These are phyloP conservation scores for Capromys pilorides DNA, from an alignment of 2,797 vertebrate genomes.

Conservation along the genomic window DNA sequence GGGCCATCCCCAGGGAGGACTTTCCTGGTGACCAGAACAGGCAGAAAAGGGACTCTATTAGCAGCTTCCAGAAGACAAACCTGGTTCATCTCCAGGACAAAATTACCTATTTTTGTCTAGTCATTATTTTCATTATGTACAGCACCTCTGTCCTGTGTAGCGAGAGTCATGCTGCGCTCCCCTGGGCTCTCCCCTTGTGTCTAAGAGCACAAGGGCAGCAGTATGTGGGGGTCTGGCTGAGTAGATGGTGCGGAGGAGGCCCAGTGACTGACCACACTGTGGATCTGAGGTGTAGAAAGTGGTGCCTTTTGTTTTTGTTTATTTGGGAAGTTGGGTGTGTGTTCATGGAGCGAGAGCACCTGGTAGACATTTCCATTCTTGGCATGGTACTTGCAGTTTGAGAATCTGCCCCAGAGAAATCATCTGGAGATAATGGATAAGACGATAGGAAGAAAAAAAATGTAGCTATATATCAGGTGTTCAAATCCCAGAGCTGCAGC, in stretches of 20 bases:
- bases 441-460: neutral
- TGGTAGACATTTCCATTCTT: neutral
- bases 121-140: neutral
- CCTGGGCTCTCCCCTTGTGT: too few species aligned
- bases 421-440: neutral
- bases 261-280: neutral
- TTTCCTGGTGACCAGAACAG: constrained; percentile 87
- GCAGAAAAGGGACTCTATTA: neutral
- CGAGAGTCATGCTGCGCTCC: neutral
- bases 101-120: neutral
- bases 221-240: too few species aligned
- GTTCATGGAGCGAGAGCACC: neutral
- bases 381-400: neutral
- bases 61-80: neutral
- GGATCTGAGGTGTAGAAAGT: neutral
- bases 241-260: neutral
- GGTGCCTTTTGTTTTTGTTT: neutral
- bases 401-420: neutral
- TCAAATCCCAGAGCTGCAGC: neutral
- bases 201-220: neutral
- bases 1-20: constrained; percentile 93
- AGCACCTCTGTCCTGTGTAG: neutral
- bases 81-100: neutral
- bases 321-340: neutral
- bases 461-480: neutral